A percentile compares a stretch with the other conserved stretches of the same genome.
Evolutionary conservation across 2,797 vertebrate genomes (phyloP).

Genomic region (Mallotus villosus): DNA sequence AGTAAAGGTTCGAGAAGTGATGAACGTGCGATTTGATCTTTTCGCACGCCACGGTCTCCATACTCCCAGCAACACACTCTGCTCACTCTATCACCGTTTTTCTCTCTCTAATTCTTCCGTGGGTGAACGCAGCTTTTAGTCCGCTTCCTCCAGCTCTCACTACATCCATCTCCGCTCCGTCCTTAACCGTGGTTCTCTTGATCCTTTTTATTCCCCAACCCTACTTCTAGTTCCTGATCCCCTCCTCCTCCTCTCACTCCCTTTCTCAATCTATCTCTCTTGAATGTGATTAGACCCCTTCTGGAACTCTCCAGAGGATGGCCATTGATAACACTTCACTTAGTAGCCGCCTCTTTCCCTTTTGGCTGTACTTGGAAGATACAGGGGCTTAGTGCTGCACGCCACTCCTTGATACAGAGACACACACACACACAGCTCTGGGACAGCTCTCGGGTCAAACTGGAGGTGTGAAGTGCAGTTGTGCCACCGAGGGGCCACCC

Average conservation of each 20-base stretch:
- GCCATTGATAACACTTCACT: constrained; percentile 26
- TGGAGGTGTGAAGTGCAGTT: constrained; percentile 58
- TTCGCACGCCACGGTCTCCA: too few relatives aligned
- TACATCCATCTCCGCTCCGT: constrained; percentile 39
- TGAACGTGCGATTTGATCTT: too few relatives aligned
- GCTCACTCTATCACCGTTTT: neutral
- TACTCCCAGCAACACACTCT: constrained; percentile 6
- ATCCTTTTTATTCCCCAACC: too few relatives aligned
- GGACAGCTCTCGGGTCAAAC: constrained; percentile 60
- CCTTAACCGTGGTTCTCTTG: neutral
- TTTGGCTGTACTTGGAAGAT: constrained; percentile 58
- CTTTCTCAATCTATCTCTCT: constrained; percentile 23
- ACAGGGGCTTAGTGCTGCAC: constrained; percentile 33
- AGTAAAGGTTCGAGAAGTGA: too few relatives aligned
- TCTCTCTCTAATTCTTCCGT: neutral
- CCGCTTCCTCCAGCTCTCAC: constrained; percentile 26
- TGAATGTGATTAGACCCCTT: constrained; percentile 19
- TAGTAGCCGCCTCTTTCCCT: constrained; percentile 54
- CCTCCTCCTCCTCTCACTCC: constrained; percentile 18
- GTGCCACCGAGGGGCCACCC: constrained; percentile 38
- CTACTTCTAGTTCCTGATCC: too few relatives aligned
- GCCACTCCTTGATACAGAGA: constrained; percentile 39
- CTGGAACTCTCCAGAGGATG: constrained; percentile 29
- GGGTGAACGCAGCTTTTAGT: neutral
- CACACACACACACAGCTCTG: constrained; percentile 14